Conservation (phyloP, 2,888 invertebrate genomes). For the Coelopa pilipes region DNA sequence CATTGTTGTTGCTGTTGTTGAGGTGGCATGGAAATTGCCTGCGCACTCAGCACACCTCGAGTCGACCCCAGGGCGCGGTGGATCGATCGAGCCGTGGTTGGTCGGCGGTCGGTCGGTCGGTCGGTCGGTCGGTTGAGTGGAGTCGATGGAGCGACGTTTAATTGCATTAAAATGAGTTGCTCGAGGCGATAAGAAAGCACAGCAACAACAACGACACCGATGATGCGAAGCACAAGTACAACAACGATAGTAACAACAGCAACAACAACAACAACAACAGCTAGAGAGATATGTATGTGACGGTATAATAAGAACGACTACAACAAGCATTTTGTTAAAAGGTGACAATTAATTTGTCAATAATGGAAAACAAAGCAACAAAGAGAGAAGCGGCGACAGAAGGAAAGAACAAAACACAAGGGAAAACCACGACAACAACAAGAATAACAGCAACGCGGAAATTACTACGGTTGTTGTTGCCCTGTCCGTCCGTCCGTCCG, state of each 20-base stretch:
- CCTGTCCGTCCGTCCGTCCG: neutral
- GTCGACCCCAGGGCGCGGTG: too few relatives aligned
- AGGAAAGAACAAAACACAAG: too few relatives aligned
- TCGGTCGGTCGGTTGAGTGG: too few relatives aligned
- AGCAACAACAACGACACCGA: constrained; percentile 1
- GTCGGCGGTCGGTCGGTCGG: neutral
- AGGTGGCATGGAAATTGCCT: neutral
- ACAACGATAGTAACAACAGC: constrained; percentile 4
- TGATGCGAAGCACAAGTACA: neutral
- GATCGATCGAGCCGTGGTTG: neutral
- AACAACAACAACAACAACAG: constrained; percentile 3
- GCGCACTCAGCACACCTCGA: neutral
- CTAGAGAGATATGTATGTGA: neutral
- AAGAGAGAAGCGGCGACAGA: too few relatives aligned
- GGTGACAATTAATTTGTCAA: constrained; percentile 66
- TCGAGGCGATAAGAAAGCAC: constrained; percentile 19
- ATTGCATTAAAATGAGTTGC: constrained; percentile 39
- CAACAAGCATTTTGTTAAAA: constrained; percentile 58
- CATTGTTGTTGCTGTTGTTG: constrained; percentile 2
- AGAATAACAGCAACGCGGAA: too few relatives aligned
- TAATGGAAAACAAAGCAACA: constrained; percentile 42
- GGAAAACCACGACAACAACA: too few relatives aligned
- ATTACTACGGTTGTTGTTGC: constrained; percentile 12
- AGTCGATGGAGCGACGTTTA: constrained; percentile 8
- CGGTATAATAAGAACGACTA: neutral